Base-by-base conservation (phyloP, 1,140 invertebrate species). In the Temnothorax curvispinosus region DNA sequence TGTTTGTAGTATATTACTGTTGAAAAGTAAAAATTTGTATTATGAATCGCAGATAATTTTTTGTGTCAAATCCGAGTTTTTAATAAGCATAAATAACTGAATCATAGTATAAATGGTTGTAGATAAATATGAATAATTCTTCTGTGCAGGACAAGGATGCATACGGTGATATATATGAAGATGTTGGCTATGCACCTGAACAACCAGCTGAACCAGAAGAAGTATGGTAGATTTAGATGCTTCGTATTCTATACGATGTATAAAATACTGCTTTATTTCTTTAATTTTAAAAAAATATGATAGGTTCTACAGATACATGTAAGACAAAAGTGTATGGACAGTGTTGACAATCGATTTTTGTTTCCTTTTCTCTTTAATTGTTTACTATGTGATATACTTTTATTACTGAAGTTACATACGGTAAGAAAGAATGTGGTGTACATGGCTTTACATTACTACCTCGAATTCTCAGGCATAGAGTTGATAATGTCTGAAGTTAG, bases 191-290 rank as follows among this genome's bases (percentile, higher is more conserved):
- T 2, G 32, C 41, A 11, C 2, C 74, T 38, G 13, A 21, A 21
- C 21, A 21, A 41, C 18, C 62, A 21, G 62, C 44, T 0, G 93
- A 94, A 72, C 88, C 91, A 21, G 90, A 94, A 62, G 93, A 94
- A 54, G n/a, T 38, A 0, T 94, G 93, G 93, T 94, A 93, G 47
- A 74, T 27, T 67, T 18, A 81, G 18, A 75, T 47, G 52, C 6
- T 13, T 21, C 7, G 2, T 58, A 67, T 50, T 67, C 41, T 65
- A 65, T 41, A 41, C 18, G 15, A 38, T 6, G n/a, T 32, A 7
- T 13, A 21, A 47, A 74, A 8, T 58, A 11, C 13, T 75, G 32
- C 1, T 1, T 44, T 32, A 4, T 77, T 85, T 47, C 5, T 50
- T 60, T 75, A 44, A 58, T 47, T 60, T 47, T 4, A 56, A 75